Evolutionary conservation across 2,888 invertebrate genomes (phyloP).

Genomic region (Volucella inanis): DNA sequence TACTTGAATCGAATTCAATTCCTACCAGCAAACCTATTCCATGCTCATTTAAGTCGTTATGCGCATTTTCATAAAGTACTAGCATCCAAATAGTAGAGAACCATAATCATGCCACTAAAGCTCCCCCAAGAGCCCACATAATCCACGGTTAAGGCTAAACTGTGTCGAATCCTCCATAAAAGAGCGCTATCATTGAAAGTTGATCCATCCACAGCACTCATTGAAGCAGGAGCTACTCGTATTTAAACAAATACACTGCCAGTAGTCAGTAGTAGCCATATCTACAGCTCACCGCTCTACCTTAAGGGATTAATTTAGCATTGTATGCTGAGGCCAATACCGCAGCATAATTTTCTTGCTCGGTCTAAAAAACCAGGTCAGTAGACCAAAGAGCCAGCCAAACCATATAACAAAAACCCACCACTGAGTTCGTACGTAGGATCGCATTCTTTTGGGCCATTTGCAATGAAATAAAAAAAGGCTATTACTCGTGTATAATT

Average conservation of each 20-base stretch:
- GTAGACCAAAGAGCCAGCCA: slow-evolving; percentile 40
- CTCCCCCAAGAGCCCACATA: slow-evolving; percentile 5
- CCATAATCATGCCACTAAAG: neutral
- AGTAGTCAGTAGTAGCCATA: slow-evolving; percentile 1
- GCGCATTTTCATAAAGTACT: neutral
- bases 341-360: slow-evolving; percentile 41
- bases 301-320: slow-evolving; percentile 34
- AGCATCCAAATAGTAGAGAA: neutral
- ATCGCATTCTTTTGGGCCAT: neutral
- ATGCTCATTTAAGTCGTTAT: neutral
- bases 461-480: slow-evolving; percentile 9
- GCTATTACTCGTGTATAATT: slow-evolving; percentile 27
- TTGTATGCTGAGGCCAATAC: slow-evolving; percentile 8
- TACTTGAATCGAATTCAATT: slow-evolving; percentile 19
- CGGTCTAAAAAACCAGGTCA: slow-evolving; percentile 24
- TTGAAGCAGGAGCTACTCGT: neutral
- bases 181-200: slow-evolving; percentile 17
- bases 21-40: slow-evolving; percentile 5
- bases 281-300: slow-evolving; percentile 6
- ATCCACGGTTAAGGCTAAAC: slow-evolving; percentile 5
- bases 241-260: neutral
- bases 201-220: neutral
- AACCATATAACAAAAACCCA: slow-evolving; percentile 21
- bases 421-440: neutral
- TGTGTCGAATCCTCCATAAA: neutral